phyloP scores from a whole-genome alignment of 1,140 invertebrate genomes.

The Battus philenor region DNA sequence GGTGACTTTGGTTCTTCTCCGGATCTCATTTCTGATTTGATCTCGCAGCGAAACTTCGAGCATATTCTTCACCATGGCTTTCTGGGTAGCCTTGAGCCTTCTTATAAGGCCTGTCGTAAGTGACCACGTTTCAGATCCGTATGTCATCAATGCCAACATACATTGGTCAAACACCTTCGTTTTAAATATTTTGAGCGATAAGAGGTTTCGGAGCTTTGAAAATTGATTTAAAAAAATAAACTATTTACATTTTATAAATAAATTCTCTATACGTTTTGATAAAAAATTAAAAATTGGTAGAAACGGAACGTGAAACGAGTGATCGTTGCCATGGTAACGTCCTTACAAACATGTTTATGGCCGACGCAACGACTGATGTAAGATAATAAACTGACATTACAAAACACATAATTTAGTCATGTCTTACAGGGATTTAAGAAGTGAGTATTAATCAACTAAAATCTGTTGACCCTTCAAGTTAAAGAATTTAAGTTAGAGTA shows the following conservation, averaged over 20 bases:
- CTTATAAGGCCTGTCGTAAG: no score
- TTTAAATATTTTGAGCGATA: background rate
- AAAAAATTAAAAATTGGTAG: background rate
- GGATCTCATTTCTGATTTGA: no score
- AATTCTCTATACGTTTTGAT: background rate
- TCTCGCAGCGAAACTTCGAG: no score
- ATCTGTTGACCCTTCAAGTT: no score
- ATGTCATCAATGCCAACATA: no score
- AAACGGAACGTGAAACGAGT: no score
- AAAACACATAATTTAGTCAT: constrained; percentile 34
- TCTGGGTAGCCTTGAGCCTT: no score
- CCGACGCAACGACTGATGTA: background rate
- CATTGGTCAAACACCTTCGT: no score
- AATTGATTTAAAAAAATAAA: background rate
- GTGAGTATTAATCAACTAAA: constrained; percentile 72
- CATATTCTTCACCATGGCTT: no score
- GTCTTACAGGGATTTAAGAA: constrained; percentile 77
- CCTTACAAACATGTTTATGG: background rate
- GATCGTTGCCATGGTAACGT: constrained; percentile 16
- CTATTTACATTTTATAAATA: background rate
- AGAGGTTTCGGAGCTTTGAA: background rate
- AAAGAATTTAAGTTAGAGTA: no score
- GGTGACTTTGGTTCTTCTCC: no score
- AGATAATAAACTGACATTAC: background rate
- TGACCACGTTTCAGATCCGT: no score